Evolutionary conservation across 1,140 invertebrate species (phyloP).

Genomic region (Himalopsyche phryganea): DNA sequence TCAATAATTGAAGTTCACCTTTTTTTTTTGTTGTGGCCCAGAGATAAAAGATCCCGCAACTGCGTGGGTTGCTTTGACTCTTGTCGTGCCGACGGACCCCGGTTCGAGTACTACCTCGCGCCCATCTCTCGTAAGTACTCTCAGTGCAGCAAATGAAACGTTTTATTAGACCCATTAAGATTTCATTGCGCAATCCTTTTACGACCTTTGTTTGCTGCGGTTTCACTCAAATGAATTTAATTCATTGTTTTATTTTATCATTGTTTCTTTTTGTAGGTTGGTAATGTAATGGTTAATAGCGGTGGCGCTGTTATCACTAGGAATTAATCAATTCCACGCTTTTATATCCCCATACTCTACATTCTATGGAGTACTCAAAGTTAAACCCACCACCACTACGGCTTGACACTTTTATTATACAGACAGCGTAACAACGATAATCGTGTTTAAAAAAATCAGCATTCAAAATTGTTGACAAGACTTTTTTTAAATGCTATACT

Average conservation of each 20-base stretch:
- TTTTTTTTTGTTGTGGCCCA: background rate
- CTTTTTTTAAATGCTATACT: too few relatives aligned
- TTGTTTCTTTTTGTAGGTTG: too few relatives aligned
- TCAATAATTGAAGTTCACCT: background rate
- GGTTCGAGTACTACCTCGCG: background rate
- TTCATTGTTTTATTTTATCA: background rate
- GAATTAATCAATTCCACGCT: too few relatives aligned
- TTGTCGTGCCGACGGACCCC: background rate
- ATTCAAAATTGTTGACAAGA: too few relatives aligned
- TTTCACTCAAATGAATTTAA: background rate
- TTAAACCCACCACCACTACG: too few relatives aligned
- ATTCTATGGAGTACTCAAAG: too few relatives aligned
- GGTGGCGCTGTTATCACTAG: too few relatives aligned
- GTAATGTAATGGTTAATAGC: too few relatives aligned
- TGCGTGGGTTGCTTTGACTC: slow-evolving; percentile 1
- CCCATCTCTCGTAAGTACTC: background rate
- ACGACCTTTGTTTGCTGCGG: slow-evolving; percentile 6
- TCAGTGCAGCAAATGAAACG: slow-evolving; percentile 4
- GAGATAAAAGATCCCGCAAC: slow-evolving; percentile 9
- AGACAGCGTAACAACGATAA: too few relatives aligned
- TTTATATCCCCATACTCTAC: too few relatives aligned
- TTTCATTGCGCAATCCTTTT: slow-evolving; percentile 5
- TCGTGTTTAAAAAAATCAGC: too few relatives aligned
- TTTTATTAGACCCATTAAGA: slow-evolving; percentile 18
- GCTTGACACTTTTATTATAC: too few relatives aligned